These are phyloP conservation scores for Drosophila peninsularis DNA, from an alignment of 2,888 invertebrate species.

Conservation along the genomic window DNA sequence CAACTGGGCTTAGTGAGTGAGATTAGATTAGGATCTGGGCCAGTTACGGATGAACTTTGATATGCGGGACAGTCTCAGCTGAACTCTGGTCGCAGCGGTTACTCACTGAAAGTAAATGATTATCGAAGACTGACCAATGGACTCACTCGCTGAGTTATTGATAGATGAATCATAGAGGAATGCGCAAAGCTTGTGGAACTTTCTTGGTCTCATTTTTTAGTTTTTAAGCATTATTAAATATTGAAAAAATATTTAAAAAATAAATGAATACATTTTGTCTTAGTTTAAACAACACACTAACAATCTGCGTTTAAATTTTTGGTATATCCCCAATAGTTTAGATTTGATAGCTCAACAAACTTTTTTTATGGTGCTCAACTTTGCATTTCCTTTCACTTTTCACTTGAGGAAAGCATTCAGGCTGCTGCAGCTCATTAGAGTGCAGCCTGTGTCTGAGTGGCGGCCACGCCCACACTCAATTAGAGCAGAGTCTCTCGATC, in stretches of 20 bases:
- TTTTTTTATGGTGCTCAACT: too few species aligned
- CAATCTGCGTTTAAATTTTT: too few species aligned
- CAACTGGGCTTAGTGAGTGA: not conserved
- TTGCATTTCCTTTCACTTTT: not conserved
- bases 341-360: too few species aligned
- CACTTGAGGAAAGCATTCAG: too few species aligned
- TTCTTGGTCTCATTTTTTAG: too few species aligned
- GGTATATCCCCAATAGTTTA: too few species aligned
- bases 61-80: not conserved
- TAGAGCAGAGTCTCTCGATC: constrained; percentile 26
- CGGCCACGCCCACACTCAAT: constrained; percentile 32
- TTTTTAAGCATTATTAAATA: too few species aligned
- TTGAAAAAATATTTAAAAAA: too few species aligned
- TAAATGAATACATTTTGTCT: too few species aligned
- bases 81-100: not conserved
- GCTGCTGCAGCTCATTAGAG: constrained; percentile 8
- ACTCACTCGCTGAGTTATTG: not conserved
- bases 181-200: too few species aligned
- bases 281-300: too few species aligned
- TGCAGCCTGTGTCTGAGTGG: constrained; percentile 35
- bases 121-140: too few species aligned
- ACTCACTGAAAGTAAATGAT: not conserved
- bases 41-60: not conserved
- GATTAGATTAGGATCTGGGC: not conserved
- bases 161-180: constrained; percentile 1